A percentile compares a stretch with the other conserved stretches of the same genome.
phyloP scores from a whole-genome alignment of 2,888 invertebrate genomes.

The Drosophila paramelanica region DNA sequence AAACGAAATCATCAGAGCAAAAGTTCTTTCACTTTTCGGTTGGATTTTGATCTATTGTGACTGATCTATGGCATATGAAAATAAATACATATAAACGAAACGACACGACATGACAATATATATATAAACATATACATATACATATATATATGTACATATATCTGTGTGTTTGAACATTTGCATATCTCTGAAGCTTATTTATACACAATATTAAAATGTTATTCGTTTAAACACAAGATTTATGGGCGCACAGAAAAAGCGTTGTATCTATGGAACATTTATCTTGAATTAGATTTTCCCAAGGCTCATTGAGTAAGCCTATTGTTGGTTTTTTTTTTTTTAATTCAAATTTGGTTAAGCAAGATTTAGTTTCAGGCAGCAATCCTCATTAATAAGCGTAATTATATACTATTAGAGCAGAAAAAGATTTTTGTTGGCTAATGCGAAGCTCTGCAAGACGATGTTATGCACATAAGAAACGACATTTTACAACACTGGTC shows the following conservation, averaged over 20 bases:
- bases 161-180: constrained; percentile 26
- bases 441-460: background rate
- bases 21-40: constrained; percentile 68
- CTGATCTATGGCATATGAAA: constrained; percentile 53
- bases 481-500: constrained; percentile 29
- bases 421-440: constrained; percentile 1
- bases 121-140: background rate
- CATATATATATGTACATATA: background rate
- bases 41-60: constrained; percentile 68
- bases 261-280: constrained; percentile 18
- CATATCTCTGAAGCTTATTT: constrained; percentile 22
- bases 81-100: constrained; percentile 5
- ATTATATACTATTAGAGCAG: background rate
- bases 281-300: constrained; percentile 14
- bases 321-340: background rate
- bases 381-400: background rate
- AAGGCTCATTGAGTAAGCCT: constrained; percentile 9
- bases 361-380: constrained; percentile 18
- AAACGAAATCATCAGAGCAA: constrained; percentile 35
- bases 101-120: constrained; percentile 19
- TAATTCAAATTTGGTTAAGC: constrained; percentile 1
- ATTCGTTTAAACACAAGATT: constrained; percentile 33
- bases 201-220: constrained; percentile 16
- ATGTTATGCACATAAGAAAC: constrained; percentile 3
- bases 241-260: constrained; percentile 21